phyloP scores from a whole-genome alignment of 1,140 invertebrate species.

The Penaeus japonicus region DNA sequence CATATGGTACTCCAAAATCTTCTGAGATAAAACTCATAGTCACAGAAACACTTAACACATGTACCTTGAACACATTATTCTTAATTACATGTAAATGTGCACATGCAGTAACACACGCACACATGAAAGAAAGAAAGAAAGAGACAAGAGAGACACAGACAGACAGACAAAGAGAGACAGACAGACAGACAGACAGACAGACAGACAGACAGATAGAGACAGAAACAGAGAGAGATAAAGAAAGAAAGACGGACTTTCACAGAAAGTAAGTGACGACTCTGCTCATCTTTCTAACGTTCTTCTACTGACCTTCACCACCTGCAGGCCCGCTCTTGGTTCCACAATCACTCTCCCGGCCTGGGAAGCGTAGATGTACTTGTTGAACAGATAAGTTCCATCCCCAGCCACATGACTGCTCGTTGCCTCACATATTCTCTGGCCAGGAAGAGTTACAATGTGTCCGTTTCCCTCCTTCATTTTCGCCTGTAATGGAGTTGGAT shows the following conservation, averaged over 20 bases:
- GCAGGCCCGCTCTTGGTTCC: constrained; percentile 14
- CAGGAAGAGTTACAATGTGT: constrained; percentile 34
- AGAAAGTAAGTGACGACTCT: background rate
- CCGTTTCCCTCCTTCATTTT: constrained; percentile 39
- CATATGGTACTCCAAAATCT: no score
- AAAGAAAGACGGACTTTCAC: no score
- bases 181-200: background rate
- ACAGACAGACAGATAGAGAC: no score
- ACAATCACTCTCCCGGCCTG: constrained; percentile 40
- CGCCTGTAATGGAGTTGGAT: background rate
- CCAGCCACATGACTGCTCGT: constrained; percentile 22
- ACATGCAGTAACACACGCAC: no score
- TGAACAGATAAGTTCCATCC: constrained; percentile 53
- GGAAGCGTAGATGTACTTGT: constrained; percentile 57
- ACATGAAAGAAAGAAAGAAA: background rate
- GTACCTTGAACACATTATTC: no score
- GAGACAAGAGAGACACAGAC: no score
- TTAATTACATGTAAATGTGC: no score
- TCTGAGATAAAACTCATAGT: no score
- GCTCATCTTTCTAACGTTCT: background rate
- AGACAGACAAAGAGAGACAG: background rate
- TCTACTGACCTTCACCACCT: constrained; percentile 49
- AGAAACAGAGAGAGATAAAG: no score
- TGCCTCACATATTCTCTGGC: constrained; percentile 39
- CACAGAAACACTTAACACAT: no score